Evolutionary conservation across 2,113 vertebrate species (phyloP), one percentile per base, ranked within the genome.

Genomic region (Ciconia boyciana): DNA sequence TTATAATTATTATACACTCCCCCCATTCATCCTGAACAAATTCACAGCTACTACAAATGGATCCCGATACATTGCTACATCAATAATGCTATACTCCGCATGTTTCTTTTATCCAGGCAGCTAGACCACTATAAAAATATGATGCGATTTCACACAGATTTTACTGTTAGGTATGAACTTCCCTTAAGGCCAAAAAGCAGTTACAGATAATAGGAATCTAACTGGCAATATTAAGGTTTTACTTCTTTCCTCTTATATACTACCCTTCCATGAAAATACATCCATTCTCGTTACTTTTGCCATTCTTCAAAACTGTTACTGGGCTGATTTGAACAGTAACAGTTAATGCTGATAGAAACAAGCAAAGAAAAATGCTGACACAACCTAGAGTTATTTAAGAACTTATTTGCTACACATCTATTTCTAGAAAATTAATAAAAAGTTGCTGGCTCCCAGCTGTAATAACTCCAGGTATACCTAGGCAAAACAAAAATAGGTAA

Each of bases 171-270:
- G 91, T 90, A 95, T 48, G 78, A 90, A 74, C 84, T 75, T 94
- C 70, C 93, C 95, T 85, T 75, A 94, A 89, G 89, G 87, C 78
- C 84, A 78, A 48, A 95, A 95, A 91, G 81, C 82, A 83, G 78
- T 85, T 95, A 91, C 39, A 94, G 91, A 87, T 95, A 97, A 95
- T 79, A 82, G 62, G 48, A 96, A 79, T 70, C 87, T 97, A 91
- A 94, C 84, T 32, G 62, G 64, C 75, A 86, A 66, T 87, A 96
- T 91, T 90, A 88, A 94, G 78, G 87, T 70, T 95, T 93, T 89
- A 90, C 83, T 91, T 87, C 77, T 94, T 88, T 65, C 68, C 58
- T 58, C 80, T 71, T 96, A 83, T 43, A 60, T 75, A 78, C 65
- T 79, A 65, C 28, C 78, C 48, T 86, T 81, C 75, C 84, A 81